Evolutionary conservation across 2,888 invertebrate species (phyloP).

Genomic region (Aporophyla nigra): DNA sequence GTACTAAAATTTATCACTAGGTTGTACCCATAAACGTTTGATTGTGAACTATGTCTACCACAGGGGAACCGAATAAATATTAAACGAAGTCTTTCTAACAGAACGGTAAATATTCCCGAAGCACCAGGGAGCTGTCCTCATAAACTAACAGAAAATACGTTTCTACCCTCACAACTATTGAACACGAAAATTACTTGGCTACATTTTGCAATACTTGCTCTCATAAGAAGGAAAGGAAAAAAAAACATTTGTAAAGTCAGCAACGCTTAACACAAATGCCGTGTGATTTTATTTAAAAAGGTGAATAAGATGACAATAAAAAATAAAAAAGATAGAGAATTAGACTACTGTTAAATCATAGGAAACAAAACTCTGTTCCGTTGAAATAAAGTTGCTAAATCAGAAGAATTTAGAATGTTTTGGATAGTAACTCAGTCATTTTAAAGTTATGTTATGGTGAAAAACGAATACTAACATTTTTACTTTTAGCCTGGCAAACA

Average conservation of each 20-base stretch:
- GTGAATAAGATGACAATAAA: not conserved
- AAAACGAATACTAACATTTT: no score
- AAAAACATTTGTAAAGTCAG: not conserved
- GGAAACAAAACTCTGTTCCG: slow-evolving; percentile 23
- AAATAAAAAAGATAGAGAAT: not conserved
- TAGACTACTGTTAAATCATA: not conserved
- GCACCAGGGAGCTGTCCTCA: slow-evolving; percentile 27
- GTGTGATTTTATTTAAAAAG: not conserved
- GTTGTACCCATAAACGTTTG: slow-evolving; percentile 7
- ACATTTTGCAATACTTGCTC: slow-evolving; percentile 9
- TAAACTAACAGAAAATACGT: slow-evolving; percentile 39
- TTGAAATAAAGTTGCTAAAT: slow-evolving; percentile 25
- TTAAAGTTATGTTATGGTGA: no score
- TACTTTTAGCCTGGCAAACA: no score
- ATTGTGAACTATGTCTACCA: not conserved
- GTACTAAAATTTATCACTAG: slow-evolving; percentile 20
- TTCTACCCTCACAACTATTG: slow-evolving; percentile 12
- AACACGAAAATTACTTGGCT: not conserved
- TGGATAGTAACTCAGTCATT: not conserved
- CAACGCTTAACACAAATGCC: not conserved
- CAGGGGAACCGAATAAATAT: slow-evolving; percentile 31
- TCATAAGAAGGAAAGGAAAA: not conserved
- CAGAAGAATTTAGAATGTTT: not conserved
- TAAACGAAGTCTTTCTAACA: slow-evolving; percentile 15
- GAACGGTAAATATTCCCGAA: slow-evolving; percentile 31